Evolutionary conservation across 92 coral and sea anemone genomes (phyloP), one percentile per base, ranked within the genome.

Genomic region (Porites evermanni): DNA sequence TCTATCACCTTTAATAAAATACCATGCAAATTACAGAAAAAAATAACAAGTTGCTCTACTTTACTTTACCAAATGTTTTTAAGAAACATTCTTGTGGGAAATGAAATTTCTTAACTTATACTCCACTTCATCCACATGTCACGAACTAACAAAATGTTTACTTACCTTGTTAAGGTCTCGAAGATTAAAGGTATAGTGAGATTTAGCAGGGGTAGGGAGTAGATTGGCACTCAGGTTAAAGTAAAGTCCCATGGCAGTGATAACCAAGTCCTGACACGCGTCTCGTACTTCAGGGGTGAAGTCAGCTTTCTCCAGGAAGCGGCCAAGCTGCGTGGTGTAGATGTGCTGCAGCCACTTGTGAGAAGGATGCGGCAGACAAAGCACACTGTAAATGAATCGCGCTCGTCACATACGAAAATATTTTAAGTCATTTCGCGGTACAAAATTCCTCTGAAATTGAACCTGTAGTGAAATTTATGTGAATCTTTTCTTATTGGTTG

Each of bases 141-240:
- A 38, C 47, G 47, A 38, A 38, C 47, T 38, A 38, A 38, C 47
- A 38, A 38, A 38, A 38, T 38, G 47, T 5, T 26, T 3, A 10
- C 90, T 26, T 86, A 95, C 99, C 91, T 95, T 97, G 87, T 86
- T 95, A 54, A 96, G 87, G 70, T 96, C 99, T 44, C 98, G 91
- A 16, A 96, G 91, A 85, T 96, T 96, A 75, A 96, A 96, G 17
- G 98, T 95, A 78, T 96, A 96, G 78, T 95, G 98, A 1, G 98
- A 89, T 85, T 96, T 96, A 12, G 96, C 97, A 0, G 99, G 99
- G 38, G 99, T 96, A 51, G 99, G 99, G 13, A 96, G 94, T 4
- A 96, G 97, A 63, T 88, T 86, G 12, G 90, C 90, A 17, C 93
- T 89, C 51, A 96, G 79, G 13, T 88, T 82, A 86, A 95, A 92